Conservation (phyloP, 2,113 vertebrate species). For the Mola mola region DNA sequence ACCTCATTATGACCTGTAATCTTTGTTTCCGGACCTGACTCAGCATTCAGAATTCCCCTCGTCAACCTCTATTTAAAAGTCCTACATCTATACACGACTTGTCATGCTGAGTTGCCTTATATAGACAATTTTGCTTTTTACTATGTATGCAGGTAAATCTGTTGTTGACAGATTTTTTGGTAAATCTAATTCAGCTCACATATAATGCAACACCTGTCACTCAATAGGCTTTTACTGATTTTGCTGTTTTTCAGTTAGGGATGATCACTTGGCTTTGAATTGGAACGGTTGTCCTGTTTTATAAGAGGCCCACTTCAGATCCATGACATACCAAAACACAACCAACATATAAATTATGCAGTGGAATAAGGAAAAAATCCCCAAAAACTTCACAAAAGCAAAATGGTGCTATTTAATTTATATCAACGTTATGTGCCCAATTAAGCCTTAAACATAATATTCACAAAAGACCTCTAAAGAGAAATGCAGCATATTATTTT, state of each 20-base stretch:
- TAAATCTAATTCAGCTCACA: too few species aligned
- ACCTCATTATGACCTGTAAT: constrained; percentile 51
- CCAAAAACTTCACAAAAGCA: too few species aligned
- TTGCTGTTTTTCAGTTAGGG: background rate
- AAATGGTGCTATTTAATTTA: background rate
- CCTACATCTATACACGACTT: background rate
- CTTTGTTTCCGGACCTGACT: constrained; percentile 63
- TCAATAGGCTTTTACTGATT: too few species aligned
- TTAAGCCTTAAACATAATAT: too few species aligned
- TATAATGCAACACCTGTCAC: too few species aligned
- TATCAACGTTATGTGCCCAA: background rate
- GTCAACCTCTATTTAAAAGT: constrained; percentile 21
- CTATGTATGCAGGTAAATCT: too few species aligned
- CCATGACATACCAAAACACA: background rate
- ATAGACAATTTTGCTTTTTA: background rate
- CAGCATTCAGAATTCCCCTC: constrained; percentile 58
- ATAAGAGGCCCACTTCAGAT: background rate
- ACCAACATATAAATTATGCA: background rate
- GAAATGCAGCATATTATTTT: too few species aligned
- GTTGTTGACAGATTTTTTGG: too few species aligned
- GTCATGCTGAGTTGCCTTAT: background rate
- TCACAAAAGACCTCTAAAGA: too few species aligned
- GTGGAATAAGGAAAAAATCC: background rate
- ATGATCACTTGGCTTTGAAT: too few species aligned
- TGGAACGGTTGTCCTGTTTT: too few species aligned